Evolutionary conservation across 2,113 vertebrate genomes (phyloP).

Genomic region (Chiloscyllium plagiosum): DNA sequence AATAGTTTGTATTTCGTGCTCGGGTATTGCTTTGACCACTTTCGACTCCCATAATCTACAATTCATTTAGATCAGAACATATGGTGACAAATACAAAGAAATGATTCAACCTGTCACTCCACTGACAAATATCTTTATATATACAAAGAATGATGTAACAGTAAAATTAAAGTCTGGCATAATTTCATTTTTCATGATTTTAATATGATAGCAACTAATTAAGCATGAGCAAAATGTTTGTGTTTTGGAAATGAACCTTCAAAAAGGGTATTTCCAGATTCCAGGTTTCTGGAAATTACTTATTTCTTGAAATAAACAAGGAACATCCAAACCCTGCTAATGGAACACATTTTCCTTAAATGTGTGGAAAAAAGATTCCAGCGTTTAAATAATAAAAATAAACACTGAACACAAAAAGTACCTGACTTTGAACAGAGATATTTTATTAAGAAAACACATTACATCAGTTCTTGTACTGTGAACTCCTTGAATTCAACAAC

Average conservation of each 20-base stretch:
- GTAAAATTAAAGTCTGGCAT: neutral
- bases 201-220: neutral
- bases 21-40: neutral
- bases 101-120: neutral
- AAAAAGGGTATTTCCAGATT: neutral
- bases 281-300: neutral
- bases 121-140: neutral
- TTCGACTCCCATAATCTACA: neutral
- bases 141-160: neutral
- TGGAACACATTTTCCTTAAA: neutral
- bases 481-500: constrained; percentile 6
- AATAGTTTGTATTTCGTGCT: neutral
- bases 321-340: neutral
- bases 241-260: neutral
- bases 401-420: neutral
- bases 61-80: neutral
- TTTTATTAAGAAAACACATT: constrained; percentile 38
- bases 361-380: neutral
- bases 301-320: neutral
- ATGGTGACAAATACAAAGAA: neutral
- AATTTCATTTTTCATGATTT: neutral
- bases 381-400: neutral
- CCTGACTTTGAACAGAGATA: constrained; percentile 16
- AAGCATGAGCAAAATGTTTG: neutral
- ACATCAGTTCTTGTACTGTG: constrained; percentile 30